Evolutionary conservation across 1,140 invertebrate species (phyloP).

Genomic region (Halesus radiatus): DNA sequence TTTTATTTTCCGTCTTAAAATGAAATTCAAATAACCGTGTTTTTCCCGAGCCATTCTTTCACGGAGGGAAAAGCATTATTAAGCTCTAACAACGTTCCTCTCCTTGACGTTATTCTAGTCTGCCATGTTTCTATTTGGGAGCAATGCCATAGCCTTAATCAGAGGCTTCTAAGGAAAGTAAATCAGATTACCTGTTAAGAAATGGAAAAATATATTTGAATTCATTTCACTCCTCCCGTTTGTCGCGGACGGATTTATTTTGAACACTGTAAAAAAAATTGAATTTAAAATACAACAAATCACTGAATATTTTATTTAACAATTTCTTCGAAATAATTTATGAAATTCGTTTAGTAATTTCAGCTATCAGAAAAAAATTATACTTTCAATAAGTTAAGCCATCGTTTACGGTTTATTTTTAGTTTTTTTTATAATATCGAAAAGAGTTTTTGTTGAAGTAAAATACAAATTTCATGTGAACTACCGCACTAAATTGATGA

Average conservation of each 20-base stretch:
- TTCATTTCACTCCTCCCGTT: not conserved
- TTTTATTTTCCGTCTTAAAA: not conserved
- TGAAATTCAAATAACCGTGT: not conserved
- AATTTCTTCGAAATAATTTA: not conserved
- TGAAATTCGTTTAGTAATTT: too few relatives aligned
- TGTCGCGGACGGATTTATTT: not conserved
- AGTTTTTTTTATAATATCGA: too few relatives aligned
- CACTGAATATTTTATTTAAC: not conserved
- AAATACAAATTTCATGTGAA: too few relatives aligned
- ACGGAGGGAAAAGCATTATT: constrained; percentile 7
- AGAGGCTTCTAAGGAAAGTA: constrained; percentile 32
- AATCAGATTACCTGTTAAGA: constrained; percentile 31
- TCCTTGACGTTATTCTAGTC: constrained; percentile 30
- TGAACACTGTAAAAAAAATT: not conserved
- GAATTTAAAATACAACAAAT: not conserved
- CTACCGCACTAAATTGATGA: too few relatives aligned
- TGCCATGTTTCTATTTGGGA: constrained; percentile 30
- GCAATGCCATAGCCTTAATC: constrained; percentile 16
- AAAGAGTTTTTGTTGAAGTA: too few relatives aligned
- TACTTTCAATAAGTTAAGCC: too few relatives aligned
- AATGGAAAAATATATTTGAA: constrained; percentile 31
- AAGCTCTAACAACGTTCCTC: constrained; percentile 2
- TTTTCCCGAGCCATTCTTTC: not conserved
- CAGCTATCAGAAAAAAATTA: too few relatives aligned
- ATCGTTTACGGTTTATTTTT: too few relatives aligned